Base-by-base conservation (phyloP, 2,888 invertebrate species). In the Tupiocoris notatus region DNA sequence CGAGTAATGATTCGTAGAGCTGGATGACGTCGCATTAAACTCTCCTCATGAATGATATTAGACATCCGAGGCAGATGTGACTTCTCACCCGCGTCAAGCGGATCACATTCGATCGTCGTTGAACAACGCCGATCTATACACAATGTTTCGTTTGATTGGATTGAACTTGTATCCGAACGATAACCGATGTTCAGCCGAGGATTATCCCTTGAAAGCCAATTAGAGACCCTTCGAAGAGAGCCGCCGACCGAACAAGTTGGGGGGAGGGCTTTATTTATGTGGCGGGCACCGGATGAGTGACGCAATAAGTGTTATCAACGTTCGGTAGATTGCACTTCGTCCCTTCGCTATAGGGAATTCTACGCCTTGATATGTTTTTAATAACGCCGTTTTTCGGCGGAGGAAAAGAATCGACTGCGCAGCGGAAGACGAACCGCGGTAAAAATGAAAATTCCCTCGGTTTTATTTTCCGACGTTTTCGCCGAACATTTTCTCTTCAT, bases 251-350 rank as follows among this genome's bases (percentile, higher is more conserved):
- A n/a, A n/a, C n/a, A n/a, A n/a, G 76, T 68, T 25, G 21, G 74
- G 25, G 64, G 78, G 70, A 68, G 16, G 59, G 73, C 39, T 61
- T 78, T 77, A 78, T 77, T 77, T 71, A 73, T 68, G 79, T 0
- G 66, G 12, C 23, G 64, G 18, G 18, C 23, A 23, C 24, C 64
- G 63, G 76, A 75, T 74, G 76, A 63, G 71, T 54, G 75, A 66
- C 76, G 73, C 77, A 80, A 68, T 78, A 77, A 77, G 78, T 76
- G 71, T 25, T 58, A 77, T 64, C 77, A 21, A 75, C 65, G 75
- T 75, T 66, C 75, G 75, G 75, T 75, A 75, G 75, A 75, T 75
- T 75, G 25, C 65, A 22, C 75, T 66, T 58, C 66, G 22, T 66
- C 23, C 65, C 39, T 39, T 39, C 39, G 39, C 58, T 39, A 66